Evolutionary conservation across 1,140 invertebrate genomes (phyloP), one percentile per base, ranked within the genome.

Genomic region (Sarcophaga bullata): DNA sequence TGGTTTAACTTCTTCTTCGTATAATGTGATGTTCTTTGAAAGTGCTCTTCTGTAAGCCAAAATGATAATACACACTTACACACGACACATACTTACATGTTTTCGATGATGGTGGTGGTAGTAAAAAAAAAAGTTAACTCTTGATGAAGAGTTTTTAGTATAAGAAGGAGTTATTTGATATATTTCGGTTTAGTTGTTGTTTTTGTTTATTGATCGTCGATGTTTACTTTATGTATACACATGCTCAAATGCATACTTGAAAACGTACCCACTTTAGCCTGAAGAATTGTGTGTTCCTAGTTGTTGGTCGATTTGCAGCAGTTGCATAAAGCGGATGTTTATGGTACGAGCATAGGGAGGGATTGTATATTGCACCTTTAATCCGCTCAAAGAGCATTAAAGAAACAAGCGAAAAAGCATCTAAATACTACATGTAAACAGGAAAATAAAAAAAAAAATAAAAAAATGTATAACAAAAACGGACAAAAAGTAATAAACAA

Each of bases 251-350:
- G 19, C 48, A 52, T 80, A 62, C 37, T 46, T 62, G n/a, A 37
- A 13, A 37, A 37, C 25, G 58, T 11, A 80, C 62, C 37, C 80
- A 50, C 48, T 25, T 50, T 81, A 17, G 80, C 80, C 80, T 0
- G 54, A 72, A 37, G 80, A 52, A 47, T 37, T 62, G 62, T 81
- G 52, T 81, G 52, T 15, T 81, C 80, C 47, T 81, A 68, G 80
- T 81, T 81, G 62, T 58, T 80, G 80, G 80, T 78, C 75, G 75
- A 50, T 80, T 80, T 62, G 25, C 85, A 50, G 81, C 81, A 82
- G 81, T 75, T 88, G 87, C 87, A 88, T 87, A 87, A 88, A 86
- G 87, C 87, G 87, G 87, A 88, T 88, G 87, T 88, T 78, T 78
- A 78, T 48, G 75, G 75, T 88, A 88, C 85, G 86, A 52, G 15